Percentiles rank a stretch among this genome's conserved stretches.
phyloP scores from a whole-genome alignment of 1,140 invertebrate genomes.

The Pseudomyrmex pallidus region DNA sequence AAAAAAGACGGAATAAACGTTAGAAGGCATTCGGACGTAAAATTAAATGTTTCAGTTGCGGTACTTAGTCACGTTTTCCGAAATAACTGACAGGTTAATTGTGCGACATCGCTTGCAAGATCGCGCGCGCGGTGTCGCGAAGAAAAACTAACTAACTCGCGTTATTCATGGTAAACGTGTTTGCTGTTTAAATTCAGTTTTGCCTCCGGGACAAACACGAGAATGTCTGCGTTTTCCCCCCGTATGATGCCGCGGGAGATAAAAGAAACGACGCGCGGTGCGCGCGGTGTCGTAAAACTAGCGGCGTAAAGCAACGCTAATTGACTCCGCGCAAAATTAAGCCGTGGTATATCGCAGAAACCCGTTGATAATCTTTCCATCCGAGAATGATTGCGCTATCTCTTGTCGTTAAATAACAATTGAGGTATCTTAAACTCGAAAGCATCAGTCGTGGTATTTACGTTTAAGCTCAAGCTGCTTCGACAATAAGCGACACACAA shows the following conservation, averaged over 20 bases:
- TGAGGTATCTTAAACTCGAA: not conserved
- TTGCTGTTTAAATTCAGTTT: conserved; percentile 50
- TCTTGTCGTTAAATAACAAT: conserved; percentile 25
- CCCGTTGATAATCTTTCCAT: conserved; percentile 26
- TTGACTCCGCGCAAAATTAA: conserved; percentile 42
- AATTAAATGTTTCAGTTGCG: no score
- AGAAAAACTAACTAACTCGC: conserved; percentile 22
- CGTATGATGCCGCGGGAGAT: conserved; percentile 16
- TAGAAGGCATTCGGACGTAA: no score
- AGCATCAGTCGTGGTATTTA: conserved; percentile 4
- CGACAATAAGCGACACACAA: conserved; percentile 1
- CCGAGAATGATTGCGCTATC: not conserved
- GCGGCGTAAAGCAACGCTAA: conserved; percentile 41
- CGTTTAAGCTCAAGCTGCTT: conserved; percentile 8
- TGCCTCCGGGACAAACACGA: conserved; percentile 24
- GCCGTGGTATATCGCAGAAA: conserved; percentile 11
- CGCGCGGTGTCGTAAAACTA: conserved; percentile 28
- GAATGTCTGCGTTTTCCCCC: conserved; percentile 14
- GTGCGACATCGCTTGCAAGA: conserved; percentile 17
- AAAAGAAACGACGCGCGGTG: conserved; percentile 20
- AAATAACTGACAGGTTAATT: conserved; percentile 9
- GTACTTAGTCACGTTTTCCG: not conserved
- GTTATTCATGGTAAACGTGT: conserved; percentile 52
- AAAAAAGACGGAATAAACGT: not conserved
- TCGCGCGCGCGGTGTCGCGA: not conserved